These are phyloP conservation scores for Borostomias antarcticus DNA, from an alignment of 2,797 vertebrate species.

Conservation along the genomic window DNA sequence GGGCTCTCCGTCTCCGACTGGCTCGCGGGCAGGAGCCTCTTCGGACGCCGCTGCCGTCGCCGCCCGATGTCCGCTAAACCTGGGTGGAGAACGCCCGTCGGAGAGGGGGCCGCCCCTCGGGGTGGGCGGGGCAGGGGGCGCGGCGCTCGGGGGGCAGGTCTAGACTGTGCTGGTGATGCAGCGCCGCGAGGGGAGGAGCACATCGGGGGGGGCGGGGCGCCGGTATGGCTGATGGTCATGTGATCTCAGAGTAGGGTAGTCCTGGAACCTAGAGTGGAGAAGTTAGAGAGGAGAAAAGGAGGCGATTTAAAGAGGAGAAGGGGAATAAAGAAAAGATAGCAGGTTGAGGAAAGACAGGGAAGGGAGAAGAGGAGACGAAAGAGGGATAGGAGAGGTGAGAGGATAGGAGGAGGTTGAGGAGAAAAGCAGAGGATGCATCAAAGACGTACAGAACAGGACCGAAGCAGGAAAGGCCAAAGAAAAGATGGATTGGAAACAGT, in stretches of 20 bases:
- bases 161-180: slow-evolving; percentile 88
- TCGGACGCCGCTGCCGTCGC: not conserved
- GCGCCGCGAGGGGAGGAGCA: slow-evolving; percentile 83
- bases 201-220: slow-evolving; percentile 83
- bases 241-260: slow-evolving; percentile 88
- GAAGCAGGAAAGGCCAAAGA: slow-evolving; percentile 23
- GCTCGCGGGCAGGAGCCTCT: not conserved
- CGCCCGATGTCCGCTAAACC: slow-evolving; percentile 62
- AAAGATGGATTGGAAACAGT: not conserved
- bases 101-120: slow-evolving; percentile 64
- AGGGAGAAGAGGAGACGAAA: slow-evolving; percentile 11
- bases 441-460: not conserved
- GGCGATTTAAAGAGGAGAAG: not conserved
- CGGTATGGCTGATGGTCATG: slow-evolving; percentile 88
- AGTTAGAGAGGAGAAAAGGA: not conserved
- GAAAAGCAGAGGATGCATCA: not conserved
- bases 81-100: slow-evolving; percentile 77
- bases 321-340: not conserved
- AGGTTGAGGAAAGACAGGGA: not conserved
- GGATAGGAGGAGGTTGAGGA: not conserved
- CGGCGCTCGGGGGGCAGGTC: slow-evolving; percentile 64
- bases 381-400: slow-evolving; percentile 27
- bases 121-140: slow-evolving; percentile 67
- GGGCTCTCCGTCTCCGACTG: slow-evolving; percentile 30
- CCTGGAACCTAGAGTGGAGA: slow-evolving; percentile 76